Base-by-base conservation (phyloP, 2,888 invertebrate genomes). In the Eupithecia tripunctaria region DNA sequence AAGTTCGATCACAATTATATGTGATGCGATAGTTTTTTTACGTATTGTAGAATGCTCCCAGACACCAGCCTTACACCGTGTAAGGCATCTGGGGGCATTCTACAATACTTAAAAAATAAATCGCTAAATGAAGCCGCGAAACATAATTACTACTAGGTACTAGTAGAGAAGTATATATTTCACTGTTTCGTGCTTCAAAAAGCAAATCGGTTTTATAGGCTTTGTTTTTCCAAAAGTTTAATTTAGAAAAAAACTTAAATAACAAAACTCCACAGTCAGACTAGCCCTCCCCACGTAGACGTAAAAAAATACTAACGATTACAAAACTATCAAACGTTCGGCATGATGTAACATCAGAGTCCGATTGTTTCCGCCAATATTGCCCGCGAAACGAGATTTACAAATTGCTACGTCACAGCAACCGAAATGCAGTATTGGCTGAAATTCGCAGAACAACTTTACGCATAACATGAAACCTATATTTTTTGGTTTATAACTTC, bases 361-460 rank as follows among this genome's bases (percentile, higher is more conserved):
- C 25, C 14, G 12, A 56, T 56, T 56, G 56, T 56, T 56, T 56
- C 25, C 56, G 56, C 21, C 25, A 56, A 56, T 56, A 25, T 56
- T 56, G 56, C 25, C 56, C 56, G 5, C 56, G 56, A 56, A 56
- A 25, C 56, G 56, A 56, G 56, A 25, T 56, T 51, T 25, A 56
- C 56, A 56, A 56, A 56, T 56, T 51, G 51, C 51, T 56, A 25
- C 4, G 56, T 56, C 56, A 56, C 25, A 2, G 56, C 12, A 12
- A 5, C 56, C 8, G 25, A 56, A 56, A 56, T 56, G 12, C 25
- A 12, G 14, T 56, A 25, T 4, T 12, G 56, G 21, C 25, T 56
- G 25, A 56, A 21, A 56, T 21, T 56, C 12, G 56, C 12, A 12
- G 25, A 56, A 56, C 21, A 5, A 2, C 4, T 25, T 25, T 25